Conservation (phyloP, 2,888 invertebrate species). For the Erpobdella octoculata region DNA sequence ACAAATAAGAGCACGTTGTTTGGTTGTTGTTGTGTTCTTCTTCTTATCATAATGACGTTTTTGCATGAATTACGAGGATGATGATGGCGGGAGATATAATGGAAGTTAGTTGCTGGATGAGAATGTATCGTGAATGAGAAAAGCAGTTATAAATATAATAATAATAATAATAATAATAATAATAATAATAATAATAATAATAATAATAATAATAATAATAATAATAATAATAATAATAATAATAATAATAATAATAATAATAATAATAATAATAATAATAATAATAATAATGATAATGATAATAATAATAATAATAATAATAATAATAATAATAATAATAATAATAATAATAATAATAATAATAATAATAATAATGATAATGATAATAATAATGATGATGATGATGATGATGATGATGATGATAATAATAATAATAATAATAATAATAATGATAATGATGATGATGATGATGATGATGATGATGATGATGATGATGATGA, state of each 20-base stretch:
- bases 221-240: constrained; percentile 14
- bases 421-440: constrained; percentile 12
- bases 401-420: constrained; percentile 24
- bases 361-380: constrained; percentile 15
- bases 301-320: constrained; percentile 18
- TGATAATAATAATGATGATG: constrained; percentile 21
- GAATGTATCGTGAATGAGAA: too few relatives aligned
- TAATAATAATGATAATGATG: neutral
- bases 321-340: constrained; percentile 24
- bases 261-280: constrained; percentile 25
- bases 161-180: too few relatives aligned
- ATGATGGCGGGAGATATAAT: too few relatives aligned
- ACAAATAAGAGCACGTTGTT: too few relatives aligned
- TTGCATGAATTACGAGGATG: too few relatives aligned
- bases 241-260: constrained; percentile 15
- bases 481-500: too few relatives aligned
- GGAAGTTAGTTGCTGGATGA: too few relatives aligned
- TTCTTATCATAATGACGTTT: too few relatives aligned
- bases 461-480: constrained; percentile 17
- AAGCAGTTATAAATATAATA: too few relatives aligned
- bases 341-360: constrained; percentile 23
- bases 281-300: constrained; percentile 21
- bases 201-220: too few relatives aligned
- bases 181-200: too few relatives aligned
- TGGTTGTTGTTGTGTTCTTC: too few relatives aligned